phyloP scores from a whole-genome alignment of 2,113 vertebrate species.

The Tragelaphus buxtoni region DNA sequence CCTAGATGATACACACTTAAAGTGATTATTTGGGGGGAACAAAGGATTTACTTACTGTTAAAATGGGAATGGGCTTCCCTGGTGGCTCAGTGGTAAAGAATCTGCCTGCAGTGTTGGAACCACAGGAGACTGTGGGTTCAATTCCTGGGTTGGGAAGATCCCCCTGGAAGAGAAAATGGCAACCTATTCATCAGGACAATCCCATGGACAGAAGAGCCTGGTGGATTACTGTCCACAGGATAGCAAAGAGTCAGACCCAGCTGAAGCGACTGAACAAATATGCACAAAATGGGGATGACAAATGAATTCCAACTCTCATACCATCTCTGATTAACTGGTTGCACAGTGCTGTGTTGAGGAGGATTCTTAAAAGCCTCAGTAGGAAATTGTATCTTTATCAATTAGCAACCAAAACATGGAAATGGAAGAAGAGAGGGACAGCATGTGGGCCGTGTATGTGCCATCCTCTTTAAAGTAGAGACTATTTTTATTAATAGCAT shows the following conservation, averaged over 20 bases:
- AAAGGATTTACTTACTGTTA: not conserved
- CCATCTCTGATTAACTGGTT: not conserved
- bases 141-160: not conserved
- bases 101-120: not conserved
- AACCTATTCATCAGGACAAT: not conserved
- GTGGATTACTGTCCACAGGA: too few species aligned
- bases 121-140: not conserved
- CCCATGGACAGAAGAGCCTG: too few species aligned
- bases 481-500: not conserved
- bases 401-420: not conserved
- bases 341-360: not conserved
- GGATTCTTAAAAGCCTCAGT: too few species aligned
- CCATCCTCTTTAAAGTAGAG: not conserved
- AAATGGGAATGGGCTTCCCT: not conserved
- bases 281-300: not conserved
- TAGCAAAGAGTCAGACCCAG: too few species aligned
- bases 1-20: not conserved
- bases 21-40: not conserved
- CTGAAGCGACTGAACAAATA: too few species aligned
- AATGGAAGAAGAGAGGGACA: not conserved
- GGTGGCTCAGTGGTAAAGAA: not conserved
- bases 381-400: too few species aligned
- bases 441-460: not conserved
- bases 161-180: not conserved
- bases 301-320: not conserved